These are phyloP conservation scores for Meiosimyza platycephala DNA, from an alignment of 2,888 invertebrate genomes.

Conservation along the genomic window DNA sequence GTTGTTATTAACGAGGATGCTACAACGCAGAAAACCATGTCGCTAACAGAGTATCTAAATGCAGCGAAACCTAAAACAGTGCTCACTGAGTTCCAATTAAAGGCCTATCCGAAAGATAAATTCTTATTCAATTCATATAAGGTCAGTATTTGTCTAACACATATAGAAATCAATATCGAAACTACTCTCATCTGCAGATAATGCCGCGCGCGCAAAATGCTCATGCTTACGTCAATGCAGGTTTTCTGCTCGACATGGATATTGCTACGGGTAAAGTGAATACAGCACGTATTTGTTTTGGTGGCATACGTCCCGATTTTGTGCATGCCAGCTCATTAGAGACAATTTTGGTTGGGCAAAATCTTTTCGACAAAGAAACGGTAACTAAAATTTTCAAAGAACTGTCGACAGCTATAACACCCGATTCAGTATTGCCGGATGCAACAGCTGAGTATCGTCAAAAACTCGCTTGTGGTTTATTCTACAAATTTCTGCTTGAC, in stretches of 20 bases:
- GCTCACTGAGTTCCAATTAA: conserved; percentile 42
- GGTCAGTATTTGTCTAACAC: conserved; percentile 23
- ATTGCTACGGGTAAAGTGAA: conserved; percentile 60
- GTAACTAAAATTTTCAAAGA: conserved; percentile 68
- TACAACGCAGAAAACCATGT: conserved; percentile 36
- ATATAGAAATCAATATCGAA: neutral
- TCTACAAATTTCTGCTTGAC: conserved; percentile 78
- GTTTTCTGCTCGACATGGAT: conserved; percentile 74
- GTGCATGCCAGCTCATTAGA: conserved; percentile 72
- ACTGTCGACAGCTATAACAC: conserved; percentile 72
- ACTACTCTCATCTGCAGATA: conserved; percentile 65
- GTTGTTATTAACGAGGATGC: conserved; percentile 69
- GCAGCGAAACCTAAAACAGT: conserved; percentile 34
- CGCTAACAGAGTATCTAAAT: conserved; percentile 40
- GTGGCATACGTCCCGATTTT: conserved; percentile 72
- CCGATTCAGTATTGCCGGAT: conserved; percentile 75
- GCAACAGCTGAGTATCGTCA: conserved; percentile 76
- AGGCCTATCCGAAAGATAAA: conserved; percentile 43
- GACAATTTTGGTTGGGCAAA: conserved; percentile 65
- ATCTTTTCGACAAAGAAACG: conserved; percentile 67
- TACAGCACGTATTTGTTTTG: conserved; percentile 72
- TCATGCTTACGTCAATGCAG: conserved; percentile 80
- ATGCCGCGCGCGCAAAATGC: conserved; percentile 81
- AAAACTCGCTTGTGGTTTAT: conserved; percentile 76
- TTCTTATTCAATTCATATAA: conserved; percentile 47